phyloP scores from a whole-genome alignment of 2,113 vertebrate species.

The Podarcis cretensis region DNA sequence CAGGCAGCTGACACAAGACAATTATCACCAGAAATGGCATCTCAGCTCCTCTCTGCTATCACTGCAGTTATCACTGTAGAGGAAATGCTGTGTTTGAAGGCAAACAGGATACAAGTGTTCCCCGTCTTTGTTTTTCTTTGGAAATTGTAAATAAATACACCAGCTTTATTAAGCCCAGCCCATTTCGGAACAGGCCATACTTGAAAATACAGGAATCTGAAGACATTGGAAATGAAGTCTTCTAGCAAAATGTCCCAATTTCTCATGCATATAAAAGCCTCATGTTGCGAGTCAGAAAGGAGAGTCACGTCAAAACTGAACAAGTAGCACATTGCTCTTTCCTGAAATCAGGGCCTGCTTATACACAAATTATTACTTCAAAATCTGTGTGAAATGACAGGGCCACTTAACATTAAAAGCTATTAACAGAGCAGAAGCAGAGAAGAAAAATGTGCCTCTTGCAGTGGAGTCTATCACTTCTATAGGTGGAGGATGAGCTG shows the following conservation, averaged over 20 bases:
- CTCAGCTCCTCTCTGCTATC: slow-evolving; percentile 32
- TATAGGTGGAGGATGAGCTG: neutral
- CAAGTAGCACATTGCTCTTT: neutral
- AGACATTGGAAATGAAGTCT: neutral
- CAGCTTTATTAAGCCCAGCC: neutral
- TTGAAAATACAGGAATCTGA: slow-evolving; percentile 17
- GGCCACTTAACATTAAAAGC: slow-evolving; percentile 1
- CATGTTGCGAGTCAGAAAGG: slow-evolving; percentile 11
- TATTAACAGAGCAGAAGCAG: neutral
- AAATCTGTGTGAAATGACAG: slow-evolving; percentile 17
- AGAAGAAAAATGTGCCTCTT: neutral
- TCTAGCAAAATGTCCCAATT: neutral
- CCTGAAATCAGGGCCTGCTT: neutral
- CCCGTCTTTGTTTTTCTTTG: slow-evolving; percentile 14
- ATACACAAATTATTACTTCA: neutral
- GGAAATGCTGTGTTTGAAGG: slow-evolving; percentile 34
- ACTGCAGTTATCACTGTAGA: slow-evolving; percentile 31
- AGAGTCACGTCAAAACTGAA: neutral
- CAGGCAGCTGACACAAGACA: slow-evolving; percentile 52
- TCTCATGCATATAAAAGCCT: neutral
- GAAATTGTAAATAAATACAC: neutral
- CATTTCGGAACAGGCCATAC: neutral
- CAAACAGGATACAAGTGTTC: slow-evolving; percentile 24
- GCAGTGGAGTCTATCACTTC: neutral
- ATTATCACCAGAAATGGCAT: slow-evolving; percentile 65